These are phyloP conservation scores for Phaenicophaeus curvirostris DNA, from an alignment of 2,797 vertebrate genomes.

Conservation along the genomic window DNA sequence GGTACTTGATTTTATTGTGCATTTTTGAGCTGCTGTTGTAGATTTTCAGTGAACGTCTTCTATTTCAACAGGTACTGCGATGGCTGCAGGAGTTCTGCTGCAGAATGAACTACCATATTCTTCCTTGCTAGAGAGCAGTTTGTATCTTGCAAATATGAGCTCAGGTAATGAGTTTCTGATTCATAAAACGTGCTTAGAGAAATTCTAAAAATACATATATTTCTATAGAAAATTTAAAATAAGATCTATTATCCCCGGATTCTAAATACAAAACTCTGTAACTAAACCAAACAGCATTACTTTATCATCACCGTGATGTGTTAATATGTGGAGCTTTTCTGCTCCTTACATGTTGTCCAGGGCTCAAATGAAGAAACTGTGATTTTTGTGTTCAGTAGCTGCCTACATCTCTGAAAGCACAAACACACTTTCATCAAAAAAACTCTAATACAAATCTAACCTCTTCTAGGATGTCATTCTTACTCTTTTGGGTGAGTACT, in stretches of 20 bases:
- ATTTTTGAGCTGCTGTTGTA: neutral
- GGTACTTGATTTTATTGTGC: neutral
- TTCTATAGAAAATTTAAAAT: neutral
- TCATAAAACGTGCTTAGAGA: neutral
- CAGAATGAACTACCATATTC: slow-evolving; percentile 82
- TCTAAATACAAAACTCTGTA: neutral
- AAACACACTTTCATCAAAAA: neutral
- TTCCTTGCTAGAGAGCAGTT: slow-evolving; percentile 66
- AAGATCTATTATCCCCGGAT: neutral
- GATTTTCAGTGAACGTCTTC: neutral
- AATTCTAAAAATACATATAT: neutral
- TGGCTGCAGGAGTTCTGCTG: slow-evolving; percentile 90
- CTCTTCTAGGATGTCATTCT: neutral
- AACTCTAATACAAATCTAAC: neutral
- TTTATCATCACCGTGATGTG: neutral
- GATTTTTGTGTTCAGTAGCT: neutral
- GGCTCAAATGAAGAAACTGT: neutral
- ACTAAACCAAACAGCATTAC: neutral
- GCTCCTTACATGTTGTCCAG: neutral
- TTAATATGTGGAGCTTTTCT: neutral
- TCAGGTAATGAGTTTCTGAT: slow-evolving; percentile 80
- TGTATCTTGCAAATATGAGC: slow-evolving; percentile 78
- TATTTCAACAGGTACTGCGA: slow-evolving; percentile 80
- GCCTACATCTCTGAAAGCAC: neutral
- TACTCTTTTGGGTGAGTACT: neutral